These are phyloP conservation scores for Orius insidiosus DNA, from an alignment of 1,140 invertebrate genomes.

Conservation along the genomic window DNA sequence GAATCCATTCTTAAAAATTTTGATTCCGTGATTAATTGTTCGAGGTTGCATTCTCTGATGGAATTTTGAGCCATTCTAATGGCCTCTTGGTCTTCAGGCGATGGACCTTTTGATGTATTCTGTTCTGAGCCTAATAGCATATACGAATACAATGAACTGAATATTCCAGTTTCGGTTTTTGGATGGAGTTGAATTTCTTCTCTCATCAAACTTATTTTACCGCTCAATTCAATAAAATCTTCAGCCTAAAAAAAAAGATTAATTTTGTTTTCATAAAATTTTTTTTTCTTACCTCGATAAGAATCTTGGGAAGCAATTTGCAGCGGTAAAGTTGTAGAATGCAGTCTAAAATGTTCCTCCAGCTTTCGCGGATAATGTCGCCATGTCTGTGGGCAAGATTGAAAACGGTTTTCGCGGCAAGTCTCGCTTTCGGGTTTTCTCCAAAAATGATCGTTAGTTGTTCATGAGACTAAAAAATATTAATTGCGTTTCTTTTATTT, in stretches of 20 bases:
- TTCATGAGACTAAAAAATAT: slow-evolving; percentile 20
- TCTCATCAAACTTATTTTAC: slow-evolving; percentile 62
- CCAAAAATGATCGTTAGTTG: slow-evolving; percentile 53
- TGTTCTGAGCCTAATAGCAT: slow-evolving; percentile 48
- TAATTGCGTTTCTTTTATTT: not conserved
- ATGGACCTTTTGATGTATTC: slow-evolving; percentile 40
- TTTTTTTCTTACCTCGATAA: slow-evolving; percentile 30
- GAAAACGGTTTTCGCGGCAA: slow-evolving; percentile 68
- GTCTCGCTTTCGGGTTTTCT: slow-evolving; percentile 59
- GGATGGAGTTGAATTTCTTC: slow-evolving; percentile 43
- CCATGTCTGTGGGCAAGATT: slow-evolving; percentile 76
- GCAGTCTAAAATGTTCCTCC: slow-evolving; percentile 88
- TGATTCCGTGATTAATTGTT: slow-evolving; percentile 83
- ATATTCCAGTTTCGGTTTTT: slow-evolving; percentile 41
- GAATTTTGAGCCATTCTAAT: slow-evolving; percentile 55
- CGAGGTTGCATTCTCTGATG: slow-evolving; percentile 72
- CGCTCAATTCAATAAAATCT: slow-evolving; percentile 76
- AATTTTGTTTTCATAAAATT: not conserved
- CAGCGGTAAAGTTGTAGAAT: slow-evolving; percentile 72
- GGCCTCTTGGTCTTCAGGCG: slow-evolving; percentile 55
- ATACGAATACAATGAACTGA: slow-evolving; percentile 77
- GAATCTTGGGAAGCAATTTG: slow-evolving; percentile 60
- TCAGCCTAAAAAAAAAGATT: slow-evolving; percentile 62
- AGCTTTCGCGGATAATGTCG: slow-evolving; percentile 75
- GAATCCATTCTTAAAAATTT: slow-evolving; percentile 85